phyloP scores from a whole-genome alignment of 2,888 invertebrate genomes.

The Callyntrura guangdongensis region DNA sequence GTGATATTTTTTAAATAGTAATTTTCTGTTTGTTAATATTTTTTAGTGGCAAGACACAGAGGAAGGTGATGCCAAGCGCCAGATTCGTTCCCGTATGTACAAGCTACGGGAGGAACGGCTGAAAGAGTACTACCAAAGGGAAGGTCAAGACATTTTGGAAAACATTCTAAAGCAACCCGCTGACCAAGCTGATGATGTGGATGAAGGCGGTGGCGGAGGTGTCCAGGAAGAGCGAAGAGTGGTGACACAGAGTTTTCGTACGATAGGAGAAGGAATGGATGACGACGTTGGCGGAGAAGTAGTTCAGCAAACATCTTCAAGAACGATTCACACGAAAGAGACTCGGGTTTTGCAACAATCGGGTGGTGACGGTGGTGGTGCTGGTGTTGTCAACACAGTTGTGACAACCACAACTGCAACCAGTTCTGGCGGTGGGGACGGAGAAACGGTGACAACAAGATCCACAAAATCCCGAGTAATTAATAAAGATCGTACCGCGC shows the following conservation, averaged over 20 bases:
- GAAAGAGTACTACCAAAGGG: constrained; percentile 90
- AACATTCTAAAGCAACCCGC: constrained; percentile 81
- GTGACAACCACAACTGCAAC: constrained; percentile 73
- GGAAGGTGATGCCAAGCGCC: constrained; percentile 94
- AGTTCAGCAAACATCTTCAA: constrained; percentile 17
- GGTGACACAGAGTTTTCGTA: constrained; percentile 50
- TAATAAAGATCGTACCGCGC: constrained; percentile 67
- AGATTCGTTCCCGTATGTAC: constrained; percentile 94
- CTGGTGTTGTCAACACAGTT: constrained; percentile 53
- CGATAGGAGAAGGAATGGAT: constrained; percentile 26
- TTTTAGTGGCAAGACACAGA: constrained; percentile 95
- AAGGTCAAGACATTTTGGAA: constrained; percentile 86
- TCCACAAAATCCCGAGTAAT: constrained; percentile 55
- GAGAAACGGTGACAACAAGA: constrained; percentile 28
- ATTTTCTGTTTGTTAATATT: not conserved
- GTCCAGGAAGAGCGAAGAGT: constrained; percentile 60
- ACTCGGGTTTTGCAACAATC: constrained; percentile 49
- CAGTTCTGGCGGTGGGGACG: constrained; percentile 57
- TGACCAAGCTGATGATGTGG: constrained; percentile 62
- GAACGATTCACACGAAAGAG: constrained; percentile 60
- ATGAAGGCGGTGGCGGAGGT: constrained; percentile 61
- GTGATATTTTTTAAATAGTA: too few relatives aligned
- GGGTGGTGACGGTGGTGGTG: constrained; percentile 44
- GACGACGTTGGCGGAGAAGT: not conserved
- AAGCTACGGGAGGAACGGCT: constrained; percentile 93